Evolutionary conservation across 2,888 invertebrate genomes (phyloP), one percentile per base, ranked within the genome.

Genomic region (Brachyptera risi): DNA sequence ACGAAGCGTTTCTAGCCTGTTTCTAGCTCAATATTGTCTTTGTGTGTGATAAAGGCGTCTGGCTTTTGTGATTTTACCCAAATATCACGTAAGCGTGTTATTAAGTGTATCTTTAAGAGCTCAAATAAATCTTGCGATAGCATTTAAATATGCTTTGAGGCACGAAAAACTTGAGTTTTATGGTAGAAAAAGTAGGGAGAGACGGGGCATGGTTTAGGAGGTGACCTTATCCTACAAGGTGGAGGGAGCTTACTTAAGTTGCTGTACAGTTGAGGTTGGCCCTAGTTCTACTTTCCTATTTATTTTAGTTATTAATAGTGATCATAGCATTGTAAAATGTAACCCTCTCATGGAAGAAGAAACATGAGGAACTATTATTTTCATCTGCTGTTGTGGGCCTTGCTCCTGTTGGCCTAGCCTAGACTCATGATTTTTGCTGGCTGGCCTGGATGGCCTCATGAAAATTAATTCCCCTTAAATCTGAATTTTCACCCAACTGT

Each of bases 201-300:
- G 47, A 47, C 47, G 24, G 47, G 21, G 47, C 47, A 47, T 47
- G 47, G 47, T 47, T 17, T 47, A 24, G 47, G 47, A 47, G 47
- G 47, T 47, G 47, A 47, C 47, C 47, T 47, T 47, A 47, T 47
- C 47, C 47, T 47, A 24, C 47, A n/a, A n/a, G 23, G 47, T n/a
- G 24, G 23, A n/a, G 4, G 15, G n/a, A 44, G 7, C 44, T 5
- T 31, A 31, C 31, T 31, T n/a, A n/a, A n/a, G n/a, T n/a, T 15
- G 42, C 42, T 42, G 17, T 42, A 42, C 42, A 42, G 42, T 19
- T 24, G 47, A 7, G 11, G 31, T 31, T 7, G 11, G 31, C 31
- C 11, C 31, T 47, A 47, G 47, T 47, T 24, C 47, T 13, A 47
- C 47, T 47, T 47, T 47, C 24, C 47, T 11, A 47, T 21, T 23